Conservation (phyloP, 2,113 vertebrate species). For the Xiphophorus hellerii region DNA sequence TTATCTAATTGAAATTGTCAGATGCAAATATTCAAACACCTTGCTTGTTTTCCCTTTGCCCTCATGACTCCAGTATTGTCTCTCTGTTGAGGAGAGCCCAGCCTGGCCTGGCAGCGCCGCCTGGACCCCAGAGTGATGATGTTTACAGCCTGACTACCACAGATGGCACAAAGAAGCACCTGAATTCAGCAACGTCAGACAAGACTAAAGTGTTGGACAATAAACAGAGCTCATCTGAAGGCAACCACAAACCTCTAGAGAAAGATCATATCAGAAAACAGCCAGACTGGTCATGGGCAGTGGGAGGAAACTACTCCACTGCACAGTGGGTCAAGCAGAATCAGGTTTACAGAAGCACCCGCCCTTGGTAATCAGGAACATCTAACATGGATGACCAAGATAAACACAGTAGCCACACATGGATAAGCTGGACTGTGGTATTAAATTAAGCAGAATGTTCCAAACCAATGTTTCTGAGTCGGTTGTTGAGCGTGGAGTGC, state of each 20-base stretch:
- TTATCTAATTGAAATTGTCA: not conserved
- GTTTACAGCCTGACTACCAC: conserved; percentile 3
- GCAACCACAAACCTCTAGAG: not conserved
- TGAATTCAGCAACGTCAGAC: not conserved
- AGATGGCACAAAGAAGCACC: not conserved
- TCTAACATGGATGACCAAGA: not conserved
- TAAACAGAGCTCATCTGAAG: not conserved
- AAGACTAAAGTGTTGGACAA: not conserved
- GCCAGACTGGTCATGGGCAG: conserved; percentile 59
- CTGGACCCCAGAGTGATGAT: conserved; percentile 3
- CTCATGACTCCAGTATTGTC: not conserved
- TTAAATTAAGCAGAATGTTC: too few relatives aligned
- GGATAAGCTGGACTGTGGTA: not conserved
- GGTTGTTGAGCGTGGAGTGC: too few relatives aligned
- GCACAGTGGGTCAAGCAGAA: conserved; percentile 74
- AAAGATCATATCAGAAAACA: not conserved
- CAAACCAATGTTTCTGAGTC: too few relatives aligned
- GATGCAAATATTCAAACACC: not conserved
- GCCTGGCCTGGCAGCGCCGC: conserved; percentile 16
- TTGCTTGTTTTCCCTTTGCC: not conserved
- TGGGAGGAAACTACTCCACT: conserved; percentile 50
- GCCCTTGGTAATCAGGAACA: conserved; percentile 69
- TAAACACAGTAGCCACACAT: not conserved
- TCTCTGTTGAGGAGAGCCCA: conserved; percentile 28
- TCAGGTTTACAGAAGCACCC: conserved; percentile 71